phyloP scores from a whole-genome alignment of 2,888 invertebrate species.

The Troilus luridus region DNA sequence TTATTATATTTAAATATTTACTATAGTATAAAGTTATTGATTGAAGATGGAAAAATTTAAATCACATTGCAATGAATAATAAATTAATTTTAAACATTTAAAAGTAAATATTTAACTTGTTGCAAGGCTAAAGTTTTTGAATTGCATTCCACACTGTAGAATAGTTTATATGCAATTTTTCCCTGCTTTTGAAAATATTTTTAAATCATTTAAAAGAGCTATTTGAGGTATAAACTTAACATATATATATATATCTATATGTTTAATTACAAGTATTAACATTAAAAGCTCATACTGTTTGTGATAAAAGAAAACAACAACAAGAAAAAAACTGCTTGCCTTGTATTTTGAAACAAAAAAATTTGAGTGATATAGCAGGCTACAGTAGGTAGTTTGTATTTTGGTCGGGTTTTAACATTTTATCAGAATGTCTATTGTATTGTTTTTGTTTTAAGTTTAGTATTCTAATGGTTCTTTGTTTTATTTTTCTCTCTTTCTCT shows the following conservation, averaged over 20 bases:
- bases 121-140: background rate
- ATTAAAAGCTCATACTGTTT: constrained; percentile 22
- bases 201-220: background rate
- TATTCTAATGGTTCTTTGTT: background rate
- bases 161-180: constrained; percentile 1
- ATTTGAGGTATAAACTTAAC: background rate
- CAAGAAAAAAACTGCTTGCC: constrained; percentile 29
- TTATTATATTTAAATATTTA: constrained; percentile 46
- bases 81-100: background rate
- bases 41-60: background rate
- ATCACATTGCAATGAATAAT: background rate
- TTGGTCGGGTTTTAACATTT: background rate
- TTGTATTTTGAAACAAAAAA: constrained; percentile 16
- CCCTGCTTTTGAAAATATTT: background rate
- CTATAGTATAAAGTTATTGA: constrained; percentile 16
- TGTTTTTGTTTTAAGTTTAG: background rate
- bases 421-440: background rate
- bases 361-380: constrained; percentile 12
- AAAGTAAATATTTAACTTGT: background rate
- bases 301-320: constrained; percentile 16
- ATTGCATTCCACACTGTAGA: constrained; percentile 22
- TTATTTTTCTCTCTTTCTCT: constrained; percentile 12
- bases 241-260: background rate
- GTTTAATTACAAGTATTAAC: background rate
- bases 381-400: constrained; percentile 25